Percentiles rank a stretch among this genome's conserved stretches.
Evolutionary conservation across 2,888 invertebrate species (phyloP).

Genomic region (Hyposoter didymator): DNA sequence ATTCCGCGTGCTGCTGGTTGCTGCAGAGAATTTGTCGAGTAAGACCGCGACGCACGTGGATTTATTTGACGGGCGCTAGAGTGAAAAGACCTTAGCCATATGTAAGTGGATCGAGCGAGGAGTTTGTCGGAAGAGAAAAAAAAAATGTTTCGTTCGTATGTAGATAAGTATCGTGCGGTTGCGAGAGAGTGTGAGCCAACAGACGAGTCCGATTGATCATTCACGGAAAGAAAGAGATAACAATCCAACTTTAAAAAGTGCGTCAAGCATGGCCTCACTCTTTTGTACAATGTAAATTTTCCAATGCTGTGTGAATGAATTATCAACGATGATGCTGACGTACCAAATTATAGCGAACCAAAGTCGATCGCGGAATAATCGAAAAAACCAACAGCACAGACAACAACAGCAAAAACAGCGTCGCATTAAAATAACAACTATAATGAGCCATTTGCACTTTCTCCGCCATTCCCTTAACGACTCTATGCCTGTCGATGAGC

Average conservation of each 20-base stretch:
- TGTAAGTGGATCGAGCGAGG: conserved; percentile 9
- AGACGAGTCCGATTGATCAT: neutral
- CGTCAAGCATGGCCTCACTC: conserved; percentile 5
- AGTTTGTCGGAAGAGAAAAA: neutral
- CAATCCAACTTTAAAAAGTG: conserved; percentile 14
- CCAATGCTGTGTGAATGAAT: conserved; percentile 14
- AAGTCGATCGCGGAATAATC: conserved; percentile 62
- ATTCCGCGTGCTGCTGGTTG: neutral
- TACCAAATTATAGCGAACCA: neutral
- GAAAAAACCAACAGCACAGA: neutral
- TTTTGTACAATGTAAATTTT: conserved; percentile 1
- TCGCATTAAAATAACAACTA: conserved; percentile 32
- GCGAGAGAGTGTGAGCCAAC: neutral
- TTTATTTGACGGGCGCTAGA: conserved; percentile 10
- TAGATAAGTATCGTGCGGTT: conserved; percentile 20
- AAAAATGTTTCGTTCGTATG: neutral
- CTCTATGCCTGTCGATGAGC: conserved; percentile 26
- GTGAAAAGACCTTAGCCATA: conserved; percentile 1
- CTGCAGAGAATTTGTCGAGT: conserved; percentile 2
- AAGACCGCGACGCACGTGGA: neutral
- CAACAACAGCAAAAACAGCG: conserved; percentile 23
- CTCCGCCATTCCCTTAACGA: conserved; percentile 51
- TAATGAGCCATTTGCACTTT: conserved; percentile 44
- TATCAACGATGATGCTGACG: neutral
- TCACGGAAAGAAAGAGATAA: conserved; percentile 7